These are phyloP conservation scores for Nomada lathburiana DNA, from an alignment of 2,888 invertebrate species.

Conservation along the genomic window DNA sequence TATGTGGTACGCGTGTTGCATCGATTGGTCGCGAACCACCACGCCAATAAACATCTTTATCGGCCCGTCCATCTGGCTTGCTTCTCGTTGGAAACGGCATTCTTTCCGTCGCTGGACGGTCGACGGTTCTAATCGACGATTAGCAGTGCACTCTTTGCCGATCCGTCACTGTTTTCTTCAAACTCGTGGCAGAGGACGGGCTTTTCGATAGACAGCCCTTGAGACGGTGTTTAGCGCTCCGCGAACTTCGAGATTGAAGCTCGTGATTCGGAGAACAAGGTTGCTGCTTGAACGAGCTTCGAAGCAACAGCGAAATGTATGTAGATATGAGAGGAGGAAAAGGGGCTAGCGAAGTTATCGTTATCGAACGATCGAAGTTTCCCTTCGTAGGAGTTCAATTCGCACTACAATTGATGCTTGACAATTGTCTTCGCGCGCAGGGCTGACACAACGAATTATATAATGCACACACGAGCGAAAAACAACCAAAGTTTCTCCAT, in stretches of 20 bases:
- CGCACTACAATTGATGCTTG: no score
- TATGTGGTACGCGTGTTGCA: constrained; percentile 59
- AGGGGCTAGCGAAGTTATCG: no score
- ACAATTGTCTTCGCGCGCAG: not conserved
- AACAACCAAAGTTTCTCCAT: constrained; percentile 53
- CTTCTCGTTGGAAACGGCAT: constrained; percentile 40
- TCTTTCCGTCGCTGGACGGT: constrained; percentile 36
- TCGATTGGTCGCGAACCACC: constrained; percentile 50
- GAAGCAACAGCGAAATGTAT: not conserved
- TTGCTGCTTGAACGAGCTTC: not conserved
- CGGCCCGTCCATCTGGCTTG: constrained; percentile 45
- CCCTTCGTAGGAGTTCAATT: no score
- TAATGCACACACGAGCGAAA: constrained; percentile 38
- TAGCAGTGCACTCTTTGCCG: constrained; percentile 34
- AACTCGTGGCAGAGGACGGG: not conserved
- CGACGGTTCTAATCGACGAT: constrained; percentile 62
- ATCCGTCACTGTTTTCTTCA: not conserved
- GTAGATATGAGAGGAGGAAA: no score
- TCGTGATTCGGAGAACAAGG: not conserved
- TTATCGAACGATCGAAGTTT: not conserved
- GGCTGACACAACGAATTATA: constrained; percentile 31
- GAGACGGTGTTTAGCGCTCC: constrained; percentile 8
- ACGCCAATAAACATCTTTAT: constrained; percentile 65
- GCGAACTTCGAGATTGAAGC: not conserved
- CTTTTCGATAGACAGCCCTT: not conserved